Base-by-base conservation (phyloP, 2,113 vertebrate genomes). In the Dasypus novemcinctus region DNA sequence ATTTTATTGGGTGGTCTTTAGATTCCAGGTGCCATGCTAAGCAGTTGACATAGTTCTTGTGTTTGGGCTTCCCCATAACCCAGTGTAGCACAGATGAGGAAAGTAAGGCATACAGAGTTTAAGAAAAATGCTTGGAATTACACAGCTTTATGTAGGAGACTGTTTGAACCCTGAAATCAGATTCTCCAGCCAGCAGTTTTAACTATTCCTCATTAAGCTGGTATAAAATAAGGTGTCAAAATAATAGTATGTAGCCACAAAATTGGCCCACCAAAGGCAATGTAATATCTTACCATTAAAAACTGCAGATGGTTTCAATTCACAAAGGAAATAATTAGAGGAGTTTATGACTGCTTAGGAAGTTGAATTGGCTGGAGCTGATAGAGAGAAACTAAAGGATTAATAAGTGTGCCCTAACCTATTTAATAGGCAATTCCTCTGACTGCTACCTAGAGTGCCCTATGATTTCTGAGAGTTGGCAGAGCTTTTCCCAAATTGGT, bases 311-410 rank as follows among this genome's bases (percentile, higher is more conserved):
- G 94, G 84, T 92, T 95, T 83, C 36, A 33, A 52, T 96, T 93
- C 92, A 76, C 33, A 93, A 85, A 85, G 95, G 92, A 93, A 90
- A 87, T 93, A 90, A 85, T 96, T 95, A 92, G 61, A 87, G 76
- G 69, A 52, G 41, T 95, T 94, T 96, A 76, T 93, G 95, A 43
- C 27, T 87, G 25, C 63, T 87, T 43, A 88, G 95, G 87, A 95
- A 95, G 38, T 11, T 61, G 52, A 80, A 33, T 87, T 68, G 66
- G 38, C 87, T 74, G 72, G 36, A 92, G 27, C 61, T 49, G 71
- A 64, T 82, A 83, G 87, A 87, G 76, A 72, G 93, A 91, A 79
- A 68, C 18, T 20, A 29, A 63, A 84, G 33, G 31, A 11, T 76
- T 72, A 91, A 59, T 75, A n/a, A 18, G 7, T 14, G 61, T 49